Percentiles rank a stretch among this genome's conserved stretches.
These are phyloP conservation scores for Anser brachyrhynchus DNA, from an alignment of 2,113 vertebrate species.

Conservation along the genomic window DNA sequence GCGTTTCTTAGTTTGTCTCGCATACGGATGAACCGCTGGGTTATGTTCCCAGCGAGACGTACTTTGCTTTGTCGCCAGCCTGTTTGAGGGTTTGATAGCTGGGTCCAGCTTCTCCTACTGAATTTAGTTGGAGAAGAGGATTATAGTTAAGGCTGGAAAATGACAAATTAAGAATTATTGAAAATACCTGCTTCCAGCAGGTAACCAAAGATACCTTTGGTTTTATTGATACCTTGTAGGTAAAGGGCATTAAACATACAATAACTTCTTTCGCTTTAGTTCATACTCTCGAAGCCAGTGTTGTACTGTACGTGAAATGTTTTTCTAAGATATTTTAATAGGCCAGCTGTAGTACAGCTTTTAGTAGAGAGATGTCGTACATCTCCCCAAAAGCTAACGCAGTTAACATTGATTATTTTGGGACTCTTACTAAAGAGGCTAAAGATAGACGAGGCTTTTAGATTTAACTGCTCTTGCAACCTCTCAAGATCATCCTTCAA, in stretches of 20 bases:
- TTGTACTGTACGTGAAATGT: neutral
- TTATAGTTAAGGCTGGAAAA: neutral
- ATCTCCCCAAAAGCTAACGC: neutral
- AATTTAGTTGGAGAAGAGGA: neutral
- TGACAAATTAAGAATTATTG: neutral
- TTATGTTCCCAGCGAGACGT: neutral
- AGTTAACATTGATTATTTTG: conserved; percentile 20
- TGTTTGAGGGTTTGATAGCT: neutral
- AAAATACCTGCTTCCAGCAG: neutral
- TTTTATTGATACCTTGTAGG: neutral
- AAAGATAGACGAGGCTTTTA: conserved; percentile 51
- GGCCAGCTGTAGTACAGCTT: neutral
- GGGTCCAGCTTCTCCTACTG: neutral
- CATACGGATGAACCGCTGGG: neutral
- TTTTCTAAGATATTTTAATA: neutral
- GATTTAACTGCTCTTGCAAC: neutral
- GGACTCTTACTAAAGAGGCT: conserved; percentile 33
- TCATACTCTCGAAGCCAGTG: neutral
- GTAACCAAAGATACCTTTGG: neutral
- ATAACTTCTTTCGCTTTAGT: neutral
- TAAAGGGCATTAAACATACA: neutral
- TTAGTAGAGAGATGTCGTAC: conserved; percentile 1
- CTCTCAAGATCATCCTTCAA: neutral
- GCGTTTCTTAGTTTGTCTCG: neutral
- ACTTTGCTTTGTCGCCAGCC: neutral